Conservation (phyloP, 2,797 vertebrate species). For the Bovichtus diacanthus region DNA sequence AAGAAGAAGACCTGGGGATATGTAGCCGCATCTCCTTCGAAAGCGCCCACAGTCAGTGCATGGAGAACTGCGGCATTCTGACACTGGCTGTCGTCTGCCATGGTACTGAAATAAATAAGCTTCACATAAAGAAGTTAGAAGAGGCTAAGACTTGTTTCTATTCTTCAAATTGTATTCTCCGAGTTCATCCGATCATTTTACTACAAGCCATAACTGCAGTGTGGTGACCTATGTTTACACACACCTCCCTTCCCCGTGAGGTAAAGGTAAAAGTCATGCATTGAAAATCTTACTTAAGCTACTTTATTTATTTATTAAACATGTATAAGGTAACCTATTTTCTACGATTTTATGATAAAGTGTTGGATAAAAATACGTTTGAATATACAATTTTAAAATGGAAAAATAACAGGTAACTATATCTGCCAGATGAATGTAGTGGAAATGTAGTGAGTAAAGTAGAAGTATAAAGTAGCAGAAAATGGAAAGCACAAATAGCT, state of each 20-base stretch:
- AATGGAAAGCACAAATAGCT: no score
- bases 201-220: neutral
- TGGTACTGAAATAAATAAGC: slow-evolving; percentile 39
- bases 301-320: neutral
- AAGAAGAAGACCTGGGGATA: slow-evolving; percentile 78
- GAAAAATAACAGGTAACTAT: neutral
- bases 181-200: neutral
- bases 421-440: neutral
- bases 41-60: slow-evolving; percentile 91
- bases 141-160: neutral
- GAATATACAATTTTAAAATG: no score
- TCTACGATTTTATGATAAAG: no score
- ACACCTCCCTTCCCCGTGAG: neutral
- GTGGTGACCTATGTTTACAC: neutral
- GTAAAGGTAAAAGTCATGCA: neutral
- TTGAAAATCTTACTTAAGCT: neutral
- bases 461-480: no score
- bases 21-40: slow-evolving; percentile 96
- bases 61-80: slow-evolving; percentile 93
- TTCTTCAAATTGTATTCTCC: neutral
- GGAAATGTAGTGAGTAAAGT: neutral
- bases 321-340: neutral
- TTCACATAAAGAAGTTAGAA: neutral
- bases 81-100: slow-evolving; percentile 88
- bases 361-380: no score